Evolutionary conservation across 2,888 invertebrate genomes (phyloP).

Genomic region (Diabrotica balteata): DNA sequence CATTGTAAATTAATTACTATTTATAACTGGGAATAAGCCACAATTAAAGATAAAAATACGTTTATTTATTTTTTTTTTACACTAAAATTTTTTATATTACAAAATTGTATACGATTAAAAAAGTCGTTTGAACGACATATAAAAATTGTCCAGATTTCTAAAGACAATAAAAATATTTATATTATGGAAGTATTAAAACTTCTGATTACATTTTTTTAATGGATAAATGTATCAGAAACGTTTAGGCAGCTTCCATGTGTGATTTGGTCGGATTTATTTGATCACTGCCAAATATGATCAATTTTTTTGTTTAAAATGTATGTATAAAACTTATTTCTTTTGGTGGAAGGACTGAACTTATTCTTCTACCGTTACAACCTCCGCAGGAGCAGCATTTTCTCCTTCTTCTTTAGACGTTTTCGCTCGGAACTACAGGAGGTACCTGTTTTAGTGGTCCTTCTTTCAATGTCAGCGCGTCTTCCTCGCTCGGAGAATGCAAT

Average conservation of each 20-base stretch:
- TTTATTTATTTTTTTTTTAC: too few relatives aligned
- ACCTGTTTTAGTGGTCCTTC: constrained; percentile 65
- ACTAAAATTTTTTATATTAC: constrained; percentile 59
- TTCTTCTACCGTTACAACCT: constrained; percentile 52
- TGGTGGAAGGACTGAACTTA: constrained; percentile 44
- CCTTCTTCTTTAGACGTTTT: constrained; percentile 16
- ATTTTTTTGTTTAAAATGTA: constrained; percentile 46
- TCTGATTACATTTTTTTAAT: constrained; percentile 46
- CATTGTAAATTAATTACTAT: too few relatives aligned
- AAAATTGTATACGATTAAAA: constrained; percentile 59
- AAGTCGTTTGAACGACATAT: constrained; percentile 54
- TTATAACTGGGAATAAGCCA: too few relatives aligned
- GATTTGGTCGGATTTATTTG: constrained; percentile 53
- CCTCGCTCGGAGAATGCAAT: constrained; percentile 51
- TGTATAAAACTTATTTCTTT: constrained; percentile 41
- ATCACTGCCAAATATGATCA: constrained; percentile 59
- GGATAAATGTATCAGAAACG: constrained; percentile 40
- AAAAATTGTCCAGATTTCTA: constrained; percentile 58
- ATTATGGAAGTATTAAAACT: constrained; percentile 52
- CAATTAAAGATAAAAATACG: too few relatives aligned
- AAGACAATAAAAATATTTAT: constrained; percentile 57
- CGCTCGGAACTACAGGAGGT: constrained; percentile 17
- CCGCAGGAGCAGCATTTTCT: constrained; percentile 28
- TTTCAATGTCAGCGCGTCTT: constrained; percentile 48
- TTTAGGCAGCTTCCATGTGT: constrained; percentile 53